Evolutionary conservation across 53 echinoderm and acorn worm genomes (phyloP).

Genomic region (Paracentrotus lividus): DNA sequence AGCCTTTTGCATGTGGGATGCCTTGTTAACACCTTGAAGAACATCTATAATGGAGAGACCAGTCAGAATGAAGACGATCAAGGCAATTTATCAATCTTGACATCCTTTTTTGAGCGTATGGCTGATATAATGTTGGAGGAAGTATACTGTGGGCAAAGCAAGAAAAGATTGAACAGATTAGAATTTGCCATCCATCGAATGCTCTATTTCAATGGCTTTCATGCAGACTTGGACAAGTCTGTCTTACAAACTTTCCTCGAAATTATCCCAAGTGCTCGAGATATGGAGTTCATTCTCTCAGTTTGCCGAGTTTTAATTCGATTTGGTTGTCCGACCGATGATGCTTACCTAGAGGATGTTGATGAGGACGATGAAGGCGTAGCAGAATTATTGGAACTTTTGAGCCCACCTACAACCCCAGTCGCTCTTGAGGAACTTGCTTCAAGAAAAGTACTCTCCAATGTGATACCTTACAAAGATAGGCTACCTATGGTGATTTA

Average conservation of each 20-base stretch:
- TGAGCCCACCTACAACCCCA: neutral
- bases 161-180: conserved; percentile 12
- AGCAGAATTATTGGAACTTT: neutral
- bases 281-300: conserved; percentile 11
- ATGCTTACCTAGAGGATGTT: neutral
- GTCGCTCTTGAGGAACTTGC: neutral
- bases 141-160: conserved; percentile 34
- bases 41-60: neutral
- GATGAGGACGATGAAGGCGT: neutral
- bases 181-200: conserved; percentile 13
- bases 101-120: neutral
- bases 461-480: conserved; percentile 7
- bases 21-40: neutral
- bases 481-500: neutral
- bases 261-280: neutral
- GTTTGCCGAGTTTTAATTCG: conserved; percentile 4
- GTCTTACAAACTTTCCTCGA: conserved; percentile 14
- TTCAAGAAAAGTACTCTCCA: neutral
- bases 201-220: conserved; percentile 3
- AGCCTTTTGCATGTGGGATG: neutral
- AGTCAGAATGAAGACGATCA: neutral
- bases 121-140: conserved; percentile 6
- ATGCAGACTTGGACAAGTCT: neutral
- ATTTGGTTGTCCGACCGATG: conserved; percentile 15
- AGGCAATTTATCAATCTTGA: neutral